Evolutionary conservation across 1,140 invertebrate genomes (phyloP), one percentile per base, ranked within the genome.

Genomic region (Bombus polaris): DNA sequence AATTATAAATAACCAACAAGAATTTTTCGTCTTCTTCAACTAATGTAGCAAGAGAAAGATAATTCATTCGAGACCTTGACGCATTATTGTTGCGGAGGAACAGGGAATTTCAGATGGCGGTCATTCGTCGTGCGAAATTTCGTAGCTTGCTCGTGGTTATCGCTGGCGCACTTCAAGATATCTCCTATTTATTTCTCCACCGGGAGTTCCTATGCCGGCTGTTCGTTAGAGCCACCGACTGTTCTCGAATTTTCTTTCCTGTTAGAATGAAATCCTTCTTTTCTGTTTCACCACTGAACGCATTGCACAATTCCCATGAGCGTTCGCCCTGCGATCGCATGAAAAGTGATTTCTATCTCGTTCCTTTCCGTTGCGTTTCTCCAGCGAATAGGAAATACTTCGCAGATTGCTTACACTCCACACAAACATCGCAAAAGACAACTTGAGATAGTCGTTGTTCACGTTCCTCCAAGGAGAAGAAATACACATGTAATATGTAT

Each of bases 61-160:
- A 79, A 79, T 72, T 79, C 68, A 79, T 12, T n/a, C 15, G 35
- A 57, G n/a, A 42, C 9, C 35, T 42, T 13, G 71, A 37, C 13
- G 62, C 10, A 42, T 83, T 77, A 77, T 53, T 25, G 18, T 22
- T 3, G 44, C 22, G 3, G 12, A n/a, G 12, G 28, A 70, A n/a
- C 47, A 22, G 39, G 22, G 25, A 62, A 72, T 47, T 59, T 71
- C 32, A 53, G 39, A 76, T 44, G 39, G 59, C 15, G 22, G 8
- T 13, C 15, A 42, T 37, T 42, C 72, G 44, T 68, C 32, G 35
- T 18, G 35, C 39, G 62, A 80, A 79, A 84, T 84, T 79, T 79
- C 53, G 66, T 53, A 79, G 75, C 75, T 83, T 66, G 82, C 59
- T 71, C 66, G 47, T 37, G 75, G 82, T 84, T 84, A 84, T 84